A percentile compares a stretch with the other conserved stretches of the same genome.
Evolutionary conservation across 2,113 vertebrate genomes (phyloP).

Genomic region (Gobius niger): DNA sequence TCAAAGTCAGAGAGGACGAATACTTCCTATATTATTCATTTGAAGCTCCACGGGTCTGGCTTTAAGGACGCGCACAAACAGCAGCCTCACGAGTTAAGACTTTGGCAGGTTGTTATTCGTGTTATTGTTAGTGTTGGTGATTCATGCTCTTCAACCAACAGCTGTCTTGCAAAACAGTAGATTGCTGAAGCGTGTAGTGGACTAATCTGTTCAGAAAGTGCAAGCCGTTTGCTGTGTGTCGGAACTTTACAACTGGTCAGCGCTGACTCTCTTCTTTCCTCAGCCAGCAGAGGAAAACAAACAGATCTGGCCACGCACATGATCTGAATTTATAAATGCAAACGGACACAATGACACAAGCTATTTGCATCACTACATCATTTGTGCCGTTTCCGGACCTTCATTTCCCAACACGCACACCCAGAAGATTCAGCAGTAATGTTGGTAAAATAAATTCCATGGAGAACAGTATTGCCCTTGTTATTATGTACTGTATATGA

Average conservation of each 20-base stretch:
- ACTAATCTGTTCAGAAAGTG: neutral
- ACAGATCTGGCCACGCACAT: neutral
- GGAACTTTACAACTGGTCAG: conserved; percentile 3
- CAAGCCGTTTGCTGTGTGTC: neutral
- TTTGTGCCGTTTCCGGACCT: neutral
- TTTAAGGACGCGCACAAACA: neutral
- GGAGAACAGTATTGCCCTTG: neutral
- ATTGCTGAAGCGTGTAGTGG: neutral
- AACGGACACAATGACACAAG: neutral
- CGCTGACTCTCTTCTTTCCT: neutral
- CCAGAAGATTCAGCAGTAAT: too few species aligned
- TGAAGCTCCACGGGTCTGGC: conserved; percentile 2
- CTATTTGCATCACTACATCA: conserved; percentile 4
- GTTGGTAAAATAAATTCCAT: neutral
- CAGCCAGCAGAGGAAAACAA: neutral
- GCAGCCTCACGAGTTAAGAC: neutral
- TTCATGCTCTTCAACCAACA: neutral
- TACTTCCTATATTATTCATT: conserved; percentile 24
- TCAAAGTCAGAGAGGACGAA: conserved; percentile 20
- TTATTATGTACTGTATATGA: neutral
- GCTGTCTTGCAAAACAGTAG: neutral
- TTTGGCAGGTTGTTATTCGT: neutral
- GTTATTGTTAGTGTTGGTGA: too few species aligned
- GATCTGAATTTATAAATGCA: conserved; percentile 3
- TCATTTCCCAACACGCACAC: too few species aligned